Evolutionary conservation across 1,140 invertebrate species (phyloP).

Genomic region (Anadara kagoshimensis): DNA sequence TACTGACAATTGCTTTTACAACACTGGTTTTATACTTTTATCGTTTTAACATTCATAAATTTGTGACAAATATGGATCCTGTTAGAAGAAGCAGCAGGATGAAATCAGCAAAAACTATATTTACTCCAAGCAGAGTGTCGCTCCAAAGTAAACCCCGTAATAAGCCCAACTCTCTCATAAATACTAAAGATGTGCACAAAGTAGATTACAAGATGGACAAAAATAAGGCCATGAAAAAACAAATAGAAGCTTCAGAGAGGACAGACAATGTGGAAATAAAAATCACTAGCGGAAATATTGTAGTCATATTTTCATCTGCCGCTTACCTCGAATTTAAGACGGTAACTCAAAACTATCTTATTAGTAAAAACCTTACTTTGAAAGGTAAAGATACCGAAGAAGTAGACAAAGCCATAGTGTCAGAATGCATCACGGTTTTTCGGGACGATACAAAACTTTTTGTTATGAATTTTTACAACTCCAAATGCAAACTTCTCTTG

Average conservation of each 20-base stretch:
- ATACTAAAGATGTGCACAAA: neutral
- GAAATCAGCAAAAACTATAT: neutral
- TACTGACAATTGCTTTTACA: neutral
- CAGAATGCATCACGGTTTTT: neutral
- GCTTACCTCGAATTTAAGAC: slow-evolving; percentile 1
- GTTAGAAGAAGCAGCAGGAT: neutral
- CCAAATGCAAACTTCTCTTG: neutral
- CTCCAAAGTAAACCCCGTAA: slow-evolving; percentile 2
- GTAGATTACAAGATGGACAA: neutral
- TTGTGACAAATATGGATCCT: neutral
- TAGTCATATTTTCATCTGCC: neutral
- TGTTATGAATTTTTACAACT: slow-evolving; percentile 6
- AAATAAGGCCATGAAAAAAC: slow-evolving; percentile 3
- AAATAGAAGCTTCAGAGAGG: slow-evolving; percentile 1
- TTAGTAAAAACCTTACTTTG: neutral
- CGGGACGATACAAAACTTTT: neutral
- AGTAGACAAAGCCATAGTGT: neutral
- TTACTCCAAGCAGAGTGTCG: neutral
- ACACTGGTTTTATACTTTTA: slow-evolving; percentile 1
- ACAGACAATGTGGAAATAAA: neutral
- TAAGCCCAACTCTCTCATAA: neutral
- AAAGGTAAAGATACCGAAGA: neutral
- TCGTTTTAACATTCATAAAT: neutral
- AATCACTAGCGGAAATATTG: neutral
- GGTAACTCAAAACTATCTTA: slow-evolving; percentile 6